phyloP scores from a whole-genome alignment of 2,888 invertebrate genomes.

The Bellardia bayeri region DNA sequence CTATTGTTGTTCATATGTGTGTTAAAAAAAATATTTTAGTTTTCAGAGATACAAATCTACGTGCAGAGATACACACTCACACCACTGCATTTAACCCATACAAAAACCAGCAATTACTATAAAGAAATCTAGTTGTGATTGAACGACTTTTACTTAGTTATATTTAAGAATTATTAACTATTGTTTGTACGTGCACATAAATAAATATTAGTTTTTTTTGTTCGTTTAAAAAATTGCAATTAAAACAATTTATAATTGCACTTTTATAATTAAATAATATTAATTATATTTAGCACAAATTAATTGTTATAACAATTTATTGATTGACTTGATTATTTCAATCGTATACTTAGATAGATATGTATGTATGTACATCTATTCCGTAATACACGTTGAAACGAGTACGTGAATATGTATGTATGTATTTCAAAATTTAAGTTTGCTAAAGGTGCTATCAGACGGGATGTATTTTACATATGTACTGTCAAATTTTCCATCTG shows the following conservation, averaged over 20 bases:
- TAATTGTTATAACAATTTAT: slow-evolving; percentile 38
- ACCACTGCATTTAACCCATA: background rate
- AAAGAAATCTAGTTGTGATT: slow-evolving; percentile 41
- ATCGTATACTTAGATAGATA: background rate
- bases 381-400: background rate
- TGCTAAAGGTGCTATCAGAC: too few relatives aligned
- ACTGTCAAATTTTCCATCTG: too few relatives aligned
- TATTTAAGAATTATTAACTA: slow-evolving; percentile 10
- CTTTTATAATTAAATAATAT: slow-evolving; percentile 66
- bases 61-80: background rate
- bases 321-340: slow-evolving; percentile 42
- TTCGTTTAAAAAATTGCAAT: slow-evolving; percentile 37
- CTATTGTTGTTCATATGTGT: slow-evolving; percentile 11
- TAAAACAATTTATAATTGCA: slow-evolving; percentile 65
- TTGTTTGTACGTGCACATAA: background rate
- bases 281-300: slow-evolving; percentile 44
- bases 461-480: too few relatives aligned
- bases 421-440: slow-evolving; percentile 16
- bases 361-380: background rate
- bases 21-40: slow-evolving; percentile 18
- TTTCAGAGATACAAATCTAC: slow-evolving; percentile 26
- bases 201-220: background rate
- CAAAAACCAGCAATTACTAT: background rate
- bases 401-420: too few relatives aligned
- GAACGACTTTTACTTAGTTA: slow-evolving; percentile 51